phyloP scores from a whole-genome alignment of 2,113 vertebrate species.

The Romanogobio albipinnatus region DNA sequence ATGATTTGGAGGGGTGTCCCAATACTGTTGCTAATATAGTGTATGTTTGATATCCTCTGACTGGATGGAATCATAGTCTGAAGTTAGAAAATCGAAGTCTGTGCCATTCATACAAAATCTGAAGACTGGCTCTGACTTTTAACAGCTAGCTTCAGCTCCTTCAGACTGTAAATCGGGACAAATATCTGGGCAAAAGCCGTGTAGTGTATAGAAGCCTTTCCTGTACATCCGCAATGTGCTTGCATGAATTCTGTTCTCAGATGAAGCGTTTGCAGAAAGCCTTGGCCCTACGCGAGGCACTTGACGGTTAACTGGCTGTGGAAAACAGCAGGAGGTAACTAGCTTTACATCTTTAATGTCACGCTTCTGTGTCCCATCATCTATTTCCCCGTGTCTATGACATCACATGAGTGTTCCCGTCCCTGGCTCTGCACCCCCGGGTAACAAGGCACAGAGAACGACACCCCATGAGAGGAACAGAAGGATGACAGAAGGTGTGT shows the following conservation, averaged over 20 bases:
- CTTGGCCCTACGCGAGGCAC: not conserved
- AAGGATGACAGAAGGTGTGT: conserved; percentile 44
- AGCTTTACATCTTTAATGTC: conserved; percentile 19
- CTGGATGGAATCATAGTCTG: too few species aligned
- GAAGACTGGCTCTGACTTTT: too few species aligned
- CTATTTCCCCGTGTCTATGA: not conserved
- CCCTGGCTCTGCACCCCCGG: conserved; percentile 1
- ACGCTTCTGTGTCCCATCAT: conserved; percentile 9
- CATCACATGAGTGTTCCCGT: not conserved
- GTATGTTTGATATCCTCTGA: too few species aligned
- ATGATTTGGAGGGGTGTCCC: too few species aligned
- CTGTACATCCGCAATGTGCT: not conserved
- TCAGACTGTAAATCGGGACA: too few species aligned
- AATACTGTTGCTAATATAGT: too few species aligned
- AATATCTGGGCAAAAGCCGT: too few species aligned
- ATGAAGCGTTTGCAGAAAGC: not conserved
- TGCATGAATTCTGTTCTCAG: conserved; percentile 5
- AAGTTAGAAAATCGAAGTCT: too few species aligned
- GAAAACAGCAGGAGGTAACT: conserved; percentile 40
- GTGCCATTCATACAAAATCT: too few species aligned
- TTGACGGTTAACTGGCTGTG: conserved; percentile 24
- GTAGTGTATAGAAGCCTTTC: too few species aligned
- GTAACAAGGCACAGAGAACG: not conserved
- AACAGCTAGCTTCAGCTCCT: too few species aligned
- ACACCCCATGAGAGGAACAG: not conserved